Evolutionary conservation across 2,113 vertebrate species (phyloP).

Genomic region (Phaetusa simplex): DNA sequence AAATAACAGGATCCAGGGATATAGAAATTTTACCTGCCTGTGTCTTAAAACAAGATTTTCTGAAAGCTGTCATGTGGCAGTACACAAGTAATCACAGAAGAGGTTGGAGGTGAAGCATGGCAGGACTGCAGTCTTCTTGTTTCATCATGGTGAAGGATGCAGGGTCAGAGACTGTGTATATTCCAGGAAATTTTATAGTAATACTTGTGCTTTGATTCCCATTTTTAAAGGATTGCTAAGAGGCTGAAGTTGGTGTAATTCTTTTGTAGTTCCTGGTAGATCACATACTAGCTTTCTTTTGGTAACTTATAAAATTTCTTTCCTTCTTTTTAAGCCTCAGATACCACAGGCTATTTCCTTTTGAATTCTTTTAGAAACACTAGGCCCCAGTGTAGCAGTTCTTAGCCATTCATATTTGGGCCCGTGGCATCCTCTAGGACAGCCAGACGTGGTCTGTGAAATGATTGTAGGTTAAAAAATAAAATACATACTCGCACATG

Average conservation of each 20-base stretch:
- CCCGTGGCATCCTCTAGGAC: background rate
- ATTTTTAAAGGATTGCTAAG: background rate
- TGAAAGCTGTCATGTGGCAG: background rate
- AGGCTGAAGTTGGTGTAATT: background rate
- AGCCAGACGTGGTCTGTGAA: background rate
- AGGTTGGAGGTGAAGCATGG: background rate
- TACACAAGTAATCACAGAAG: background rate
- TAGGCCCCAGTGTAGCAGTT: background rate
- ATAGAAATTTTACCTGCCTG: background rate
- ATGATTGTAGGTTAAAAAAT: background rate
- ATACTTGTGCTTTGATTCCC: background rate
- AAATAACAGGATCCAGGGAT: background rate
- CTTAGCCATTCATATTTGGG: background rate
- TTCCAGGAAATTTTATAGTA: background rate
- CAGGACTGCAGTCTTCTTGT: background rate
- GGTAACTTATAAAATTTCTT: background rate
- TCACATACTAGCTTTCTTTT: background rate
- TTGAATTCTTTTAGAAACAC: background rate
- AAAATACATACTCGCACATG: background rate
- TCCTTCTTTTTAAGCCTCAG: background rate
- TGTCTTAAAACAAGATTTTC: background rate
- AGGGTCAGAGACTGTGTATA: background rate
- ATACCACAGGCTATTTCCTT: background rate
- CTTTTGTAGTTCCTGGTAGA: background rate
- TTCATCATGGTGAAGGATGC: background rate